Percentiles rank a stretch among this genome's conserved stretches.
phyloP scores from a whole-genome alignment of 1,140 invertebrate genomes.

The Drosophila oshimai region DNA sequence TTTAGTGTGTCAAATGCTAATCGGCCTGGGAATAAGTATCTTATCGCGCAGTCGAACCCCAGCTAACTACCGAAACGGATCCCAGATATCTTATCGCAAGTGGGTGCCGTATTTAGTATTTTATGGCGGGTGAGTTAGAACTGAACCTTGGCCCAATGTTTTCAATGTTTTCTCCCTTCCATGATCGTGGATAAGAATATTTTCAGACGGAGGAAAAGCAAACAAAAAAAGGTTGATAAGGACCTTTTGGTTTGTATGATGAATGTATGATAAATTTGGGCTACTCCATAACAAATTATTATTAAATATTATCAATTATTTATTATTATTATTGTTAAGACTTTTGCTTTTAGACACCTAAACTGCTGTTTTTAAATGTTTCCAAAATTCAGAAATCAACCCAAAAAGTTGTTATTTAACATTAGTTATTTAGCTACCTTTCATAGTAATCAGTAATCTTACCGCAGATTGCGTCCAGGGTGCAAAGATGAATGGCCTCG shows the following conservation, averaged over 20 bases:
- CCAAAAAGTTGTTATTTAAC: too few relatives aligned
- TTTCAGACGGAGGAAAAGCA: too few relatives aligned
- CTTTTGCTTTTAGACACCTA: too few relatives aligned
- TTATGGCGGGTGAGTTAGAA: constrained; percentile 4
- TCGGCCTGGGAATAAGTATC: constrained; percentile 27
- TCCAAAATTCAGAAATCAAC: too few relatives aligned
- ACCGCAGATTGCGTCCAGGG: constrained; percentile 90
- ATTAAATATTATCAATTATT: too few relatives aligned
- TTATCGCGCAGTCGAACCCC: constrained; percentile 5
- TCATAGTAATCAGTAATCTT: constrained; percentile 64
- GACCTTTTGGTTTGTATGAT: too few relatives aligned
- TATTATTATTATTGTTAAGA: too few relatives aligned
- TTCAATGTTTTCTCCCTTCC: background rate
- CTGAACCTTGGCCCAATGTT: constrained; percentile 13
- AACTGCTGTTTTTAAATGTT: too few relatives aligned
- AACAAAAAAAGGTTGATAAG: too few relatives aligned
- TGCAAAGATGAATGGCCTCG: constrained; percentile 85
- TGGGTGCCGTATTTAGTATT: background rate
- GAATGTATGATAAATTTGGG: too few relatives aligned
- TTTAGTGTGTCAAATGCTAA: constrained; percentile 7
- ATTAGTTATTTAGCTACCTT: too few relatives aligned
- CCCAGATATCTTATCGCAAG: constrained; percentile 13
- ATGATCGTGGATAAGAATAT: background rate
- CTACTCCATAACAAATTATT: too few relatives aligned
- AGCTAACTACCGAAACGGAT: background rate